Evolutionary conservation across 2,113 vertebrate genomes (phyloP), one percentile per base, ranked within the genome.

Genomic region (Leptosomus discolor): DNA sequence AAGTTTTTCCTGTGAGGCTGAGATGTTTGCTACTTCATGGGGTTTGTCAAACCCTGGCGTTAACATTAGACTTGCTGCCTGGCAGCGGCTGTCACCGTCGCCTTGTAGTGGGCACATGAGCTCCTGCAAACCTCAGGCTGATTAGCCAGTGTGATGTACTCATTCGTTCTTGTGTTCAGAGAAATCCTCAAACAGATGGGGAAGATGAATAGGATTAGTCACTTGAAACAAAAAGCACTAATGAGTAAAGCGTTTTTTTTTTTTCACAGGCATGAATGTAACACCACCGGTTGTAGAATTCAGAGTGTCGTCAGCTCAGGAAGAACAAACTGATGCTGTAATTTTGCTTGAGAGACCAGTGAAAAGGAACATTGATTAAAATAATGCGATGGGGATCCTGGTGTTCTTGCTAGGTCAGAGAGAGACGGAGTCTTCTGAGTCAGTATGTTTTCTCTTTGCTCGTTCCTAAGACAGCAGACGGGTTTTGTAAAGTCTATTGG

Each of bases 121-220:
- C 43, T 76, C 32, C 43, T 57, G 30, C 61, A 51, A 23, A 23
- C 9, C 53, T 87, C 70, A 7, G 14, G 2, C 23, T 51, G 29
- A 8, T 10, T 16, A 53, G 32, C 6, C 57, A 50, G 26, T 9
- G 54, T 15, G 13, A 29, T 15, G 51, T 14, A 30, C 41, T 69
- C 21, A 0, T 39, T 80, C 3, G 4, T 67, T 37, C 29, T n/a
- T 19, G 12, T 17, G 21, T 17, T 18, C 1, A 6, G 57, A 95
- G 81, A 87, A 69, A n/a, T 48, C 65, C 85, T 91, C 45, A 57
- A 13, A 69, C 93, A 95, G 94, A 94, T 97, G 93, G 93, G 90
- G 3, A 29, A 7, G 74, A 88, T 94, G 93, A 94, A 96, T 95
- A 88, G 92, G 63, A 92, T 95, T 60, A 93, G 85, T 97, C 93